Base-by-base conservation (phyloP, 2,888 invertebrate species). In the Cryptus viduatorius region DNA sequence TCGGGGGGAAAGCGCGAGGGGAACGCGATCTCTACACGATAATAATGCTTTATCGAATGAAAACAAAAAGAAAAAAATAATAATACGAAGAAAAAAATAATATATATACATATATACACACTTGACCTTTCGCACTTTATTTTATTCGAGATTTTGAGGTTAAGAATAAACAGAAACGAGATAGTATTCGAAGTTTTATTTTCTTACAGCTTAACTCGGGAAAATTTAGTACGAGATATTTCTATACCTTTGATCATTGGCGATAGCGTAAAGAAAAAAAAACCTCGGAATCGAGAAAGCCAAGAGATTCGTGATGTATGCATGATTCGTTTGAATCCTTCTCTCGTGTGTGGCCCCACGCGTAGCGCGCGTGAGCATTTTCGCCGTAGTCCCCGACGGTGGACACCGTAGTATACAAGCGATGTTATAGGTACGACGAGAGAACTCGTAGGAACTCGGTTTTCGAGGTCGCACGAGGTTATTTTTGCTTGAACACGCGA, bases 381-480 rank as follows among this genome's bases (percentile, higher is more conserved):
- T 71, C 46, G 64, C 53, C 56, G 71, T 64, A 29, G 61, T 3
- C 14, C n/a, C 14, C 61, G 71, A 75, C 76, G 68, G 68, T 71
- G 46, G 48, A 31, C 50, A 31, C 46, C 72, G 56, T 29, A 69
- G 29, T 14, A 48, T 24, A 44, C 12, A n/a, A 61, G 16, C 42
- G 29, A 19, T 67, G 37, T 46, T 53, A 44, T 71, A 67, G 37
- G 71, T 53, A 53, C 50, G 59, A 59, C 64, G 53, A 29, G 64
- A 48, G 44, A 53, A 69, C 67, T 87, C 83, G 81, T 56, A 61
- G 82, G 82, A 86, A 86, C 82, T 86, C 86, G 80, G 56, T 87
- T 87, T 88, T 88, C 87, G 88, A 88, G 87, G 87, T 85, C 86
- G 84, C 79, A 69, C 75, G 61, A 81, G 86, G 85, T 88, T 89